A percentile compares a stretch with the other conserved stretches of the same genome.
phyloP scores from a whole-genome alignment of 2,113 vertebrate species.

The Ochotona princeps region DNA sequence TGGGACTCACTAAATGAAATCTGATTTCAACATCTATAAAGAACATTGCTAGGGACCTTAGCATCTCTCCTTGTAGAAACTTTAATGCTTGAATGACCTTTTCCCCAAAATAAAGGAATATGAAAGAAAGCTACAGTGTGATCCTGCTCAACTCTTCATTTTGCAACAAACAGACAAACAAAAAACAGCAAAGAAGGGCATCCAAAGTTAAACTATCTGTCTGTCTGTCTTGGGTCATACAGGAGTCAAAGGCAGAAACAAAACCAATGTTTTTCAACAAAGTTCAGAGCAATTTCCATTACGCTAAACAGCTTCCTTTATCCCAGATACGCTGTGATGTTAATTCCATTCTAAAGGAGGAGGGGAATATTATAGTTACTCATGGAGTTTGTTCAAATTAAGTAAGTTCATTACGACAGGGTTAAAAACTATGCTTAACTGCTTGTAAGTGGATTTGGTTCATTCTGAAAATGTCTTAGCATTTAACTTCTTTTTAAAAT shows the following conservation, averaged over 20 bases:
- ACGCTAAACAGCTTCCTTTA: background rate
- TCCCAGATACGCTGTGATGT: background rate
- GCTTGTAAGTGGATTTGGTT: background rate
- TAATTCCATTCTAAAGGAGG: background rate
- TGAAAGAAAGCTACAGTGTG: background rate
- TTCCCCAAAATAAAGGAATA: slow-evolving; percentile 38
- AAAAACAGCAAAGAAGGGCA: background rate
- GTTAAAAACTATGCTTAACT: background rate
- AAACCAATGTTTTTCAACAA: background rate
- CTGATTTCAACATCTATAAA: slow-evolving; percentile 9
- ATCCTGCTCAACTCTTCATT: background rate
- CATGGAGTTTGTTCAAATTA: background rate
- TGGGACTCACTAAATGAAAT: background rate
- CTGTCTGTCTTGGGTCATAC: background rate
- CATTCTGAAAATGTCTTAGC: slow-evolving; percentile 36
- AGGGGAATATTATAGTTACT: background rate
- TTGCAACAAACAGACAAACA: background rate
- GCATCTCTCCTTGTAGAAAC: slow-evolving; percentile 14
- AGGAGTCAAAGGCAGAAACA: background rate
- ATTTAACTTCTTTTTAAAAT: background rate
- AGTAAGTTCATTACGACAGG: slow-evolving; percentile 4
- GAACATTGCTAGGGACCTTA: background rate
- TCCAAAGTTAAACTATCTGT: background rate
- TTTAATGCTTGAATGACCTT: background rate
- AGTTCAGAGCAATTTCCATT: background rate